Base-by-base conservation (phyloP, 2,888 invertebrate genomes). In the Luperina nickerlii region DNA sequence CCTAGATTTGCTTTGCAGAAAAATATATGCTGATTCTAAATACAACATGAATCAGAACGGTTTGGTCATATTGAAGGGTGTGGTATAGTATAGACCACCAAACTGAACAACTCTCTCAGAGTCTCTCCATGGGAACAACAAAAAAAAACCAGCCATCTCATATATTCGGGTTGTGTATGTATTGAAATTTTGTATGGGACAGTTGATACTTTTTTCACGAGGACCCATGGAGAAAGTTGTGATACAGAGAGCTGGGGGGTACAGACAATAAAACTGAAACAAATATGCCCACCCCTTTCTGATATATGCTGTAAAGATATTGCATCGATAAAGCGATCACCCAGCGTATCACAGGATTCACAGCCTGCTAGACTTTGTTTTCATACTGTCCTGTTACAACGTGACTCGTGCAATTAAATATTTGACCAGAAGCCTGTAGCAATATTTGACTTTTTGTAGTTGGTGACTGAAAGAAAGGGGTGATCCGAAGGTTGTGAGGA, bases 1-100 rank as follows among this genome's bases (percentile, higher is more conserved):
- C 67, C n/a, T 68, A 63, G 11, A 45, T 79, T 2, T 60, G 38
- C 13, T 66, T 45, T 42, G 65, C 18, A 48, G 27, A 69, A 69
- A 45, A 48, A 27, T 48, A 68, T 68, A 45, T 2, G n/a, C 18
- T 20, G 9, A 3, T 20, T 68, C 45, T 27, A 68, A 48, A 67
- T 42, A 38, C 15, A 32, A 62, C 15, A 27, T 60, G 60, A 2
- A 20, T 54, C 8, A 24, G 0, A 57, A 54, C 3, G 57, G 9
- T 57, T 24, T 20, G 20, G 8, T 57, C 24, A 9, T 57, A 57
- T 24, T 57, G 9, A 57, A 60, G 60, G 13, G n/a, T 11, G n/a
- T n/a, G 24, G 11, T 4, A 9, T 11, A 11, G 11, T 4, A 24
- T 4, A 11, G 11, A n/a, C n/a, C n/a, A 60, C 13, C n/a, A 60